Evolutionary conservation across 1,140 invertebrate genomes (phyloP).

Genomic region (Halyomorpha halys): DNA sequence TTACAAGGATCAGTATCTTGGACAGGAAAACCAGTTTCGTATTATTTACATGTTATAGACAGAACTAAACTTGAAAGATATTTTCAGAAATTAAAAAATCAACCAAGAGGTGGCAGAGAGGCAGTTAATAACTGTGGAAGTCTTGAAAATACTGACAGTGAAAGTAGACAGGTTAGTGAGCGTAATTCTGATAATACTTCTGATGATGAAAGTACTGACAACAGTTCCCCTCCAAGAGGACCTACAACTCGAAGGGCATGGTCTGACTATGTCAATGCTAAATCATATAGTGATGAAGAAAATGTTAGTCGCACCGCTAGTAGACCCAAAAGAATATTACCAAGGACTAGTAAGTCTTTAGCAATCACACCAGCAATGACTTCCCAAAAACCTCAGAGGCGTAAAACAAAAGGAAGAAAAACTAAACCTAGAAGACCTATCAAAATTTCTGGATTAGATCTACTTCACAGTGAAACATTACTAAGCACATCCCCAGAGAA

Average conservation of each 20-base stretch:
- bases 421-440: constrained; percentile 44
- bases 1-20: constrained; percentile 91
- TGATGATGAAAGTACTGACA: constrained; percentile 35
- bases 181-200: constrained; percentile 31
- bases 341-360: constrained; percentile 5
- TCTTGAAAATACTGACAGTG: constrained; percentile 41
- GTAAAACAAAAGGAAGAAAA: constrained; percentile 45
- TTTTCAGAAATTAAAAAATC: constrained; percentile 82
- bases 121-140: constrained; percentile 40
- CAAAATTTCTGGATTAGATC: constrained; percentile 72
- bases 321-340: constrained; percentile 10
- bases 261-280: constrained; percentile 6
- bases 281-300: constrained; percentile 1
- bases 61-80: constrained; percentile 91
- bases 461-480: constrained; percentile 80
- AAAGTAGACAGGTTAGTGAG: constrained; percentile 35
- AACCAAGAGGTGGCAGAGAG: constrained; percentile 54
- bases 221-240: constrained; percentile 38
- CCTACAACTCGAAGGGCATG: constrained; percentile 33
- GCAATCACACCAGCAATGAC: not conserved
- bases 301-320: constrained; percentile 1
- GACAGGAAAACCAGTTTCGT: constrained; percentile 96
- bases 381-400: constrained; percentile 30
- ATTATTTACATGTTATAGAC: constrained; percentile 95
- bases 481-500: constrained; percentile 58